phyloP scores from a whole-genome alignment of 2,888 invertebrate species.

The Entomobrya multifasciata region DNA sequence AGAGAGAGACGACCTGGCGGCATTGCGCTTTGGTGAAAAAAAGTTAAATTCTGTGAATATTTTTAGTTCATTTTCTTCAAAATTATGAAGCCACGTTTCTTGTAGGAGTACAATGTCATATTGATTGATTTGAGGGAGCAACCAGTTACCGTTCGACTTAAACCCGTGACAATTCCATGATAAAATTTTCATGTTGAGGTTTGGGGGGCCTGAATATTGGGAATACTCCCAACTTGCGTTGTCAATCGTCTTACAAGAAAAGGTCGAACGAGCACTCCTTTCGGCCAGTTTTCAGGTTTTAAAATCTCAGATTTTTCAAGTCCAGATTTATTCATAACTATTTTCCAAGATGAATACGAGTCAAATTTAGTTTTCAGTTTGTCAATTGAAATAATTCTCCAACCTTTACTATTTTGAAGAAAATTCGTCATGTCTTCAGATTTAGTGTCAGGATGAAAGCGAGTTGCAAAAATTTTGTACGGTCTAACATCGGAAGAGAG shows the following conservation, averaged over 20 bases:
- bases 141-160: constrained; percentile 23
- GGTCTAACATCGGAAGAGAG: too few relatives aligned
- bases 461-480: too few relatives aligned
- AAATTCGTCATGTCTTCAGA: too few relatives aligned
- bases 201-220: too few relatives aligned
- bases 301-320: not conserved
- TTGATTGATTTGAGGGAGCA: not conserved
- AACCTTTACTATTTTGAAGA: too few relatives aligned
- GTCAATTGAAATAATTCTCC: not conserved
- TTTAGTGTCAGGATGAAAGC: too few relatives aligned
- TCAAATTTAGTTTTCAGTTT: not conserved
- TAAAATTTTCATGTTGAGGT: not conserved
- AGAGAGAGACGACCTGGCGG: too few relatives aligned
- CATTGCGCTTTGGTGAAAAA: constrained; percentile 13
- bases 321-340: not conserved
- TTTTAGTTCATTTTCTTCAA: not conserved
- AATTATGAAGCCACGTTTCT: constrained; percentile 47
- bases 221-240: too few relatives aligned
- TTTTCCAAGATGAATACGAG: not conserved
- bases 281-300: not conserved
- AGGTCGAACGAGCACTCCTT: not conserved
- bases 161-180: constrained; percentile 44
- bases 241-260: too few relatives aligned
- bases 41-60: not conserved
- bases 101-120: constrained; percentile 42